These are phyloP conservation scores for Heliopora coerulea DNA, from an alignment of 92 coral and sea anemone species.

Conservation along the genomic window DNA sequence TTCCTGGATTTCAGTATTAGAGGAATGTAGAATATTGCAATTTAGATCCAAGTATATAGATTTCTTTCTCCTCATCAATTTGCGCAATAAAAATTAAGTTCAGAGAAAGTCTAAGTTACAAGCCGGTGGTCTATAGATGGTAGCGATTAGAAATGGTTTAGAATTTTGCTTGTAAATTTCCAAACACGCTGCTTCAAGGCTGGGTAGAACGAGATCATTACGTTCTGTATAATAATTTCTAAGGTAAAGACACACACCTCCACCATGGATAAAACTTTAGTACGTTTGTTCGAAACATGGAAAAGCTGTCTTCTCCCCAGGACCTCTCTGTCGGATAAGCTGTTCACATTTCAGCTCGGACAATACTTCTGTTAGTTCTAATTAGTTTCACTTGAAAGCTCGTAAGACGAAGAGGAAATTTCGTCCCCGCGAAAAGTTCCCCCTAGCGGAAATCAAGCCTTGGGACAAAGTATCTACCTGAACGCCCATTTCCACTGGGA, in stretches of 20 bases:
- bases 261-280: no score
- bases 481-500: no score
- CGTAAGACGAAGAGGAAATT: no score
- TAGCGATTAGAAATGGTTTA: constrained; percentile 33
- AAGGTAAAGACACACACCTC: constrained; percentile 51
- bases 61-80: constrained; percentile 18
- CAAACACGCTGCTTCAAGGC: constrained; percentile 36
- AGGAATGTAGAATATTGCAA: constrained; percentile 1
- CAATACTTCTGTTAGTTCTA: no score
- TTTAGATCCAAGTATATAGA: constrained; percentile 43
- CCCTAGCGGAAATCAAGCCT: no score
- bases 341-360: no score
- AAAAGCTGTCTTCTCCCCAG: no score
- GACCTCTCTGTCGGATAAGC: no score
- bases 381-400: no score
- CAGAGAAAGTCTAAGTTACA: background rate
- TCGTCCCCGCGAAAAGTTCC: no score
- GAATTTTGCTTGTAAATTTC: constrained; percentile 44
- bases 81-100: constrained; percentile 13
- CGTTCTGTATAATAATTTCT: constrained; percentile 27
- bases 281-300: no score
- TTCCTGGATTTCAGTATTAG: constrained; percentile 13
- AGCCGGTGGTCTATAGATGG: constrained; percentile 49
- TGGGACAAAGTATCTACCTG: no score
- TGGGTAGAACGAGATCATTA: constrained; percentile 1